Conservation (phyloP, 1,140 invertebrate genomes). For the Drosophila sturtevanti region DNA sequence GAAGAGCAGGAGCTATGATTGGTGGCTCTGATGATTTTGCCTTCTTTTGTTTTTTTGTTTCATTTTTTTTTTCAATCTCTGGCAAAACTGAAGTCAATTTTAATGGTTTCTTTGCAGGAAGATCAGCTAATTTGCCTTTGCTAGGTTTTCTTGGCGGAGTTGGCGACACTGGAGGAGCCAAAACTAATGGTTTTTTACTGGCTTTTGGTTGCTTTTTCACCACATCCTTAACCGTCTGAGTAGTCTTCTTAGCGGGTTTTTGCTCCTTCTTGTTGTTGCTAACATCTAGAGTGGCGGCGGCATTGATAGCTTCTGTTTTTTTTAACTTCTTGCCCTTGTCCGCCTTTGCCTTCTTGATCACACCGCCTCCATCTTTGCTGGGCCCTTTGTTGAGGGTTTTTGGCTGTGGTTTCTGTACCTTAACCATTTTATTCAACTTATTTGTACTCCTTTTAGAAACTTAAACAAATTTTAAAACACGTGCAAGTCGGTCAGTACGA, state of each 20-base stretch:
- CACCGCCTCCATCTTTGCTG: slow-evolving; percentile 35
- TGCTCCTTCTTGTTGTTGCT: slow-evolving; percentile 11
- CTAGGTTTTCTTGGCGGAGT: slow-evolving; percentile 20
- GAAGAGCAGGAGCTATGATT: neutral
- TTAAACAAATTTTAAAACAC: slow-evolving; percentile 44
- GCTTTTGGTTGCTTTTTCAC: slow-evolving; percentile 23
- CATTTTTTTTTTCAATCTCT: slow-evolving; percentile 22
- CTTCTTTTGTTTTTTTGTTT: slow-evolving; percentile 14
- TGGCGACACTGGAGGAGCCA: slow-evolving; percentile 57
- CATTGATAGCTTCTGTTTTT: slow-evolving; percentile 9
- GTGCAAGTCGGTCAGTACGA: slow-evolving; percentile 16
- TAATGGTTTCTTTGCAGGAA: slow-evolving; percentile 7
- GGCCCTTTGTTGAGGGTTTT: slow-evolving; percentile 58
- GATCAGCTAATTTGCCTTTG: neutral
- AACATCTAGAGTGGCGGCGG: slow-evolving; percentile 5
- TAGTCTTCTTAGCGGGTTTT: slow-evolving; percentile 25
- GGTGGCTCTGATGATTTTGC: neutral
- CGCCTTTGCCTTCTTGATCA: slow-evolving; percentile 45
- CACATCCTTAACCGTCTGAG: slow-evolving; percentile 1
- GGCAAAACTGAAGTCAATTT: slow-evolving; percentile 27
- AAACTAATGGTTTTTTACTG: slow-evolving; percentile 43
- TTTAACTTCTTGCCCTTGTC: slow-evolving; percentile 40
- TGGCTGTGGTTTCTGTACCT: slow-evolving; percentile 66
- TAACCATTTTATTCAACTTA: slow-evolving; percentile 50
- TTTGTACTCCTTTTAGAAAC: neutral